Evolutionary conservation across 2,797 vertebrate species (phyloP), one percentile per base, ranked within the genome.

Genomic region (Oreochromis mossambicus): DNA sequence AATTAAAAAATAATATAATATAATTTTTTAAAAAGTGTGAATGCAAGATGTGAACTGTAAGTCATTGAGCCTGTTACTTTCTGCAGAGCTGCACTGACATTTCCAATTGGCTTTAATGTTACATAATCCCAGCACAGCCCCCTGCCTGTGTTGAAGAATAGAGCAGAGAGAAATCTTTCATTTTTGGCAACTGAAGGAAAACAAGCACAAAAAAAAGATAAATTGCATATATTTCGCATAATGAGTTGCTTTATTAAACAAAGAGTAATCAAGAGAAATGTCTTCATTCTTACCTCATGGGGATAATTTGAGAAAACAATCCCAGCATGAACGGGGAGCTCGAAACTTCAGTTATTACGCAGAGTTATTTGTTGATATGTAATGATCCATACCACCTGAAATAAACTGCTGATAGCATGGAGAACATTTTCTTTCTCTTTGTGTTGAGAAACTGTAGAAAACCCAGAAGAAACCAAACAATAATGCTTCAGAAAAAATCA

Each of bases 1-100:
- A 34, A 81, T 48, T 48, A 8, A 26, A 34, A 76, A 58, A 75
- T 12, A 70, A 63, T 8, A 15, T 6, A 70, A 82, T 5, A 34
- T 1, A 13, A 1, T 34, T 36, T 3, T 14, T 24, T 21, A 0
- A 0, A 4, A 48, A n/a, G 41, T 38, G 38, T 41, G 63, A 29
- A 56, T 50, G 19, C 10, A 13, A 19, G 66, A 77, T 6, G 6
- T 75, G 8, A 84, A 79, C 48, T 3, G 34, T 15, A 55, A 50
- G 13, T 55, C 51, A 73, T 34, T 2, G 2, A 52, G 61, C 41
- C 29, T 11, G 38, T 7, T 52, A 70, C 66, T 29, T 82, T 58
- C 48, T 56, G 43, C 46, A 81, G 3, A 21, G 1, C 48, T 63
- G 24, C 63, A 76, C 9, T 48, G 48, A 41, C 12, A 83, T 4